Base-by-base conservation (phyloP, 2,888 invertebrate species). In the Aquatica leii region DNA sequence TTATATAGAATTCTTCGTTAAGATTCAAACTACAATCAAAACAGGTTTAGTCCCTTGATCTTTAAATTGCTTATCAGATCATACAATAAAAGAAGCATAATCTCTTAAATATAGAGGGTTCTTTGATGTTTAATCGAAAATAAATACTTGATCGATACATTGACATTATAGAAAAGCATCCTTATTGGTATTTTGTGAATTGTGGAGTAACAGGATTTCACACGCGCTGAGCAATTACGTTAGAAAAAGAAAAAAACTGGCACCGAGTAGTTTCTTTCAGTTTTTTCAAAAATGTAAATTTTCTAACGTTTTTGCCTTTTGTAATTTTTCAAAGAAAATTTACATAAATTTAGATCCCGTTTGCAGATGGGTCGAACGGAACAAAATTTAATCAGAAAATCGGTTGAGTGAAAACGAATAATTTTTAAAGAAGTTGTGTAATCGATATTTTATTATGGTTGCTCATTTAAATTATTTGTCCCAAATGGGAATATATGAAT, bases 61-160 rank as follows among this genome's bases (percentile, higher is more conserved):
- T 64, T 56, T 48, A 59, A 63, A 60, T 60, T 74, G 73, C 76
- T 79, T 80, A 80, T 80, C 80, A 80, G 78, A 80, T 79, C 75
- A 49, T 24, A 73, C 73, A 66, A 71, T 74, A 78, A 77, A 75
- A 67, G 76, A 71, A 71, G 73, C 73, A 70, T 79, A 80, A 80
- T 79, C 79, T 75, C 71, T 72, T 73, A 78, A 78, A 77, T 77
- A 78, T 75, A 71, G 73, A 77, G 78, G 77, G 79, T 74, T 74
- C 78, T 81, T 81, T 80, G 80, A 80, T 74, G 78, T 77, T 61
- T 76, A 77, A 77, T 80, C 77, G 78, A 77, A 77, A 78, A 78
- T 77, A 78, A 77, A 77, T 76, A 77, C 73, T 65, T 43, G 67
- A 69, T 68, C 68, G 66, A 70, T 70, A 69, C 65, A 57, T 69